Conservation (phyloP, 2,113 vertebrate species). For the Microcebus lehilahytsara region DNA sequence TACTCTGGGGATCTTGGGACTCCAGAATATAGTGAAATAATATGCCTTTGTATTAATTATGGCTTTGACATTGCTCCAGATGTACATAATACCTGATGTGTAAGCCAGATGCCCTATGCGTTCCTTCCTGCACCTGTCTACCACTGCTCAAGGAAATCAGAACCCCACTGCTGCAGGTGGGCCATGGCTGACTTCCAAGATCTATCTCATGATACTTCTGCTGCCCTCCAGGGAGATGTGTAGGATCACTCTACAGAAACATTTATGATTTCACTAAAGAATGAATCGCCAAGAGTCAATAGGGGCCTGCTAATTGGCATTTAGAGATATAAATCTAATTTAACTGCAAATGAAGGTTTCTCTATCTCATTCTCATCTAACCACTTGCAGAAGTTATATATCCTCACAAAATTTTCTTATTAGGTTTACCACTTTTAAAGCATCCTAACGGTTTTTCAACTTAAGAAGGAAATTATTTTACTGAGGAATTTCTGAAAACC, state of each 20-base stretch:
- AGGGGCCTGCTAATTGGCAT: constrained; percentile 55
- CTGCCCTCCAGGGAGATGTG: constrained; percentile 33
- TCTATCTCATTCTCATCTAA: neutral
- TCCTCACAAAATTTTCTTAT: neutral
- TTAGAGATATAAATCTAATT: constrained; percentile 49
- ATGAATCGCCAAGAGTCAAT: neutral
- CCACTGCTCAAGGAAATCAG: neutral
- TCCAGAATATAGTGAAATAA: neutral
- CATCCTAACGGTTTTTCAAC: constrained; percentile 6
- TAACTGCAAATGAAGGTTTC: constrained; percentile 32
- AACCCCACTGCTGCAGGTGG: constrained; percentile 39
- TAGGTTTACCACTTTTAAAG: neutral
- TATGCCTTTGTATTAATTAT: constrained; percentile 48
- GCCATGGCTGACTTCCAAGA: constrained; percentile 47
- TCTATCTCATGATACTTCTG: neutral
- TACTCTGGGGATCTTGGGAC: neutral
- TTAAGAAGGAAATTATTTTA: constrained; percentile 11
- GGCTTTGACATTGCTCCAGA: constrained; percentile 51
- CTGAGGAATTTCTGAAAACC: neutral
- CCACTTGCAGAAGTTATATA: neutral
- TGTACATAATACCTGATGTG: neutral
- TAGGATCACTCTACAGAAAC: neutral
- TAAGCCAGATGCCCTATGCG: neutral
- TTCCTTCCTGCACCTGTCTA: constrained; percentile 12
- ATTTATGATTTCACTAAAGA: constrained; percentile 66